These are phyloP conservation scores for Nipponacmea schrenckii DNA, from an alignment of 2,888 invertebrate genomes.

Conservation along the genomic window DNA sequence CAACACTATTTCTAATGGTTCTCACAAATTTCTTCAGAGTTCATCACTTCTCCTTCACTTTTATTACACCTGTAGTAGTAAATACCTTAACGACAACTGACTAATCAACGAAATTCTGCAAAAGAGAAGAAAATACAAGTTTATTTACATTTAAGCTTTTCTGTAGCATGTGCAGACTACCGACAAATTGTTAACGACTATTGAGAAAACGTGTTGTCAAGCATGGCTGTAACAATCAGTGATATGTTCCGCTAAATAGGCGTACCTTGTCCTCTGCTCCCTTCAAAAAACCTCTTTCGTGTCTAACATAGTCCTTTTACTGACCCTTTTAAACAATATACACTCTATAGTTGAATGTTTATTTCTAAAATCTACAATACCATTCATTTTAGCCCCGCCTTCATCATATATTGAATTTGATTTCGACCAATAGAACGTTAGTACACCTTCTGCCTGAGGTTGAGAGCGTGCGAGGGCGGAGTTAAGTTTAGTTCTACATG, in stretches of 20 bases:
- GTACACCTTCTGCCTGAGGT: not conserved
- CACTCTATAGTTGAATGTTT: not conserved
- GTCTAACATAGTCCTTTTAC: not conserved
- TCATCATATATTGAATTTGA: not conserved
- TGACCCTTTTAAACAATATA: not conserved
- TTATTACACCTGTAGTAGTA: not conserved
- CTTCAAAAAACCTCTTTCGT: not conserved
- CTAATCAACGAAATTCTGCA: not conserved
- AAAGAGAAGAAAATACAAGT: not conserved
- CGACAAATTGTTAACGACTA: no score
- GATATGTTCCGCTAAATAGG: not conserved
- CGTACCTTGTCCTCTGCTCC: not conserved
- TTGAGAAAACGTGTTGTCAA: no score
- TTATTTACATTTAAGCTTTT: not conserved
- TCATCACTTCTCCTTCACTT: not conserved
- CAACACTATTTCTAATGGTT: no score
- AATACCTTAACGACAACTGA: not conserved
- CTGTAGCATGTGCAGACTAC: not conserved
- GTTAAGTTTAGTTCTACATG: not conserved
- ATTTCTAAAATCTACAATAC: not conserved
- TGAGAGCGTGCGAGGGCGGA: constrained; percentile 1
- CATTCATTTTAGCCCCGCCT: not conserved
- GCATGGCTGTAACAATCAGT: not conserved
- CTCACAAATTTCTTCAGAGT: not conserved
- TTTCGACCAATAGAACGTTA: not conserved